Percentiles rank a stretch among this genome's conserved stretches.
Conservation (phyloP, 2,888 invertebrate genomes). For the Drosophila neutralis region DNA sequence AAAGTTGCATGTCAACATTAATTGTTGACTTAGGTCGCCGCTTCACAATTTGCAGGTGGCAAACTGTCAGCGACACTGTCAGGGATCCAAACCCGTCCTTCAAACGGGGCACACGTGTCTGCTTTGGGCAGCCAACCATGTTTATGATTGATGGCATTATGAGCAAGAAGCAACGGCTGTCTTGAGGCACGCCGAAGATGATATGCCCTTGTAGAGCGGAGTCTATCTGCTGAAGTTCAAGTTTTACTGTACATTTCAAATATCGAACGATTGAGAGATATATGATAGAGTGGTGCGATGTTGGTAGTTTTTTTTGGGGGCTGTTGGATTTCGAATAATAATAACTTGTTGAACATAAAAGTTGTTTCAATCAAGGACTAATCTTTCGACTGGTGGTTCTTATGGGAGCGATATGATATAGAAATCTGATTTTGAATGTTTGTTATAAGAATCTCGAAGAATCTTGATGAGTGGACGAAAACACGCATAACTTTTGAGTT, state of each 20-base stretch:
- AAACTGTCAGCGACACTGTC: constrained; percentile 50
- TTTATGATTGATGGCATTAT: constrained; percentile 39
- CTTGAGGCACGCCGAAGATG: background rate
- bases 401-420: background rate
- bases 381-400: background rate
- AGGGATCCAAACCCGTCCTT: background rate
- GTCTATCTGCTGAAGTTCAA: background rate
- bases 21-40: constrained; percentile 67
- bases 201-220: background rate
- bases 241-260: background rate
- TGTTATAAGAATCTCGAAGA: background rate
- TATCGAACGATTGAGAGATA: background rate
- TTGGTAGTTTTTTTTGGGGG: background rate
- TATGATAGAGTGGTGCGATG: background rate
- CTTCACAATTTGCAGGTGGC: constrained; percentile 49
- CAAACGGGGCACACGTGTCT: constrained; percentile 29
- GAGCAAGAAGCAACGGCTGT: background rate
- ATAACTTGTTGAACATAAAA: background rate
- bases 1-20: constrained; percentile 71
- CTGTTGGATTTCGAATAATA: background rate
- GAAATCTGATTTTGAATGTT: background rate
- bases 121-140: background rate
- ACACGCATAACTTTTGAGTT: background rate
- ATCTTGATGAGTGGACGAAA: background rate
- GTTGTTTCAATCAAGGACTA: background rate